phyloP scores from a whole-genome alignment of 92 coral and sea anemone genomes.

The Meandrina meandrites region DNA sequence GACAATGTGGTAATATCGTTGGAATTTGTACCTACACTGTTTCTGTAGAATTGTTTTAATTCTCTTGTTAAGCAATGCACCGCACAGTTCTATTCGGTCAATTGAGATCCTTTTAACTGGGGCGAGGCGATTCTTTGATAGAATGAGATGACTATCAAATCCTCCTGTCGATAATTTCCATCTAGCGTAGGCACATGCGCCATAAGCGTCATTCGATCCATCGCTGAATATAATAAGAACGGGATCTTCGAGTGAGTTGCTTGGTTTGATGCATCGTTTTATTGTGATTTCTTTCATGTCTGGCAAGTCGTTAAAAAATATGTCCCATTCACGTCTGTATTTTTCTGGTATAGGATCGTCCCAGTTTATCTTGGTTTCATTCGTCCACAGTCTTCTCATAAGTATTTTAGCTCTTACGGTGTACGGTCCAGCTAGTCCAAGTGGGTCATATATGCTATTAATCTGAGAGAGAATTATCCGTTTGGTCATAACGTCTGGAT shows the following conservation, averaged over 20 bases:
- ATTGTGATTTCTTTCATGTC: slow-evolving; percentile 45
- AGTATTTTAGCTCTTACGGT: slow-evolving; percentile 62
- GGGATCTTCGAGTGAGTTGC: slow-evolving; percentile 38
- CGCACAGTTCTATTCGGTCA: slow-evolving; percentile 57
- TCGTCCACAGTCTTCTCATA: slow-evolving; percentile 53
- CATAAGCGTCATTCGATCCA: slow-evolving; percentile 70
- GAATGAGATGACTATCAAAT: slow-evolving; percentile 19
- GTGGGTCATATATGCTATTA: slow-evolving; percentile 41
- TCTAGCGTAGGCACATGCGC: slow-evolving; percentile 46
- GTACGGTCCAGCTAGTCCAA: slow-evolving; percentile 56
- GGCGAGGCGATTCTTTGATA: slow-evolving; percentile 58
- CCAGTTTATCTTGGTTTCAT: slow-evolving; percentile 39
- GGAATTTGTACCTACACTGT: slow-evolving; percentile 28
- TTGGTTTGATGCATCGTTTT: slow-evolving; percentile 55
- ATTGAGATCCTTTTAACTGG: slow-evolving; percentile 55
- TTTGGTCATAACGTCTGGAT: slow-evolving; percentile 33
- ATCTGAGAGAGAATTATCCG: not conserved
- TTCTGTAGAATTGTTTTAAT: slow-evolving; percentile 44
- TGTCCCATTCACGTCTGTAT: not conserved
- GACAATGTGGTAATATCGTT: slow-evolving; percentile 36
- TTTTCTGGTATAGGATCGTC: slow-evolving; percentile 41
- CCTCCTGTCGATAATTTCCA: not conserved
- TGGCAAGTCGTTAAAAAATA: slow-evolving; percentile 35
- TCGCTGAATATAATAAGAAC: slow-evolving; percentile 57
- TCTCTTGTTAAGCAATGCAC: slow-evolving; percentile 43